Evolutionary conservation across 2,797 vertebrate genomes (phyloP).

Genomic region (Melanotaenia nigrans): DNA sequence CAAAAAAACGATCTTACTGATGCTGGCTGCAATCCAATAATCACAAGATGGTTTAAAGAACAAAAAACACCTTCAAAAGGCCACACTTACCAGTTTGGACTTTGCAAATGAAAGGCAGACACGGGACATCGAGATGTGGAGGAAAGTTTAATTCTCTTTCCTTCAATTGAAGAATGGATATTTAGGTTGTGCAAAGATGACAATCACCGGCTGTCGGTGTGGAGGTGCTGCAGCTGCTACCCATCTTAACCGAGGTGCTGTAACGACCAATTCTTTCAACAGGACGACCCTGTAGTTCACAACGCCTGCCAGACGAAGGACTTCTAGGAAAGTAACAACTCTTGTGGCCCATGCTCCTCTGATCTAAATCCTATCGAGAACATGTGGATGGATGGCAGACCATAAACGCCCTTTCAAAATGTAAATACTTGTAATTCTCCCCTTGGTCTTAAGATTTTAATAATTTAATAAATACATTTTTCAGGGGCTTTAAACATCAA

Average conservation of each 20-base stretch:
- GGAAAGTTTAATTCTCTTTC: neutral
- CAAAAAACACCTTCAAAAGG: neutral
- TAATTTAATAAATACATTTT: neutral
- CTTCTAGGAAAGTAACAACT: neutral
- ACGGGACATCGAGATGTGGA: neutral
- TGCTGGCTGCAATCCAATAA: no score
- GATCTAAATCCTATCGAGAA: neutral
- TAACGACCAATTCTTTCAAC: neutral
- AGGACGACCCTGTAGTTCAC: neutral
- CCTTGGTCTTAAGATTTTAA: neutral
- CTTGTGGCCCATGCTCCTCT: neutral
- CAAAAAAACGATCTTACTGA: no score
- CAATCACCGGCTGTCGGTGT: neutral
- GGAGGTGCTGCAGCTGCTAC: neutral
- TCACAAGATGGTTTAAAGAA: neutral
- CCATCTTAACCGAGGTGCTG: neutral
- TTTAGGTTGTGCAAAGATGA: slow-evolving; percentile 5
- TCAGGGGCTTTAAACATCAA: neutral
- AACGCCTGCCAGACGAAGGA: neutral
- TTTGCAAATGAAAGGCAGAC: neutral
- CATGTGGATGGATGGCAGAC: neutral
- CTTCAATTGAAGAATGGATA: neutral
- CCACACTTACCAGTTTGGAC: neutral
- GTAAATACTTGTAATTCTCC: neutral
- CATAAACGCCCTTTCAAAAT: neutral